Base-by-base conservation (phyloP, 2,113 vertebrate species). In the Holacanthus passer region DNA sequence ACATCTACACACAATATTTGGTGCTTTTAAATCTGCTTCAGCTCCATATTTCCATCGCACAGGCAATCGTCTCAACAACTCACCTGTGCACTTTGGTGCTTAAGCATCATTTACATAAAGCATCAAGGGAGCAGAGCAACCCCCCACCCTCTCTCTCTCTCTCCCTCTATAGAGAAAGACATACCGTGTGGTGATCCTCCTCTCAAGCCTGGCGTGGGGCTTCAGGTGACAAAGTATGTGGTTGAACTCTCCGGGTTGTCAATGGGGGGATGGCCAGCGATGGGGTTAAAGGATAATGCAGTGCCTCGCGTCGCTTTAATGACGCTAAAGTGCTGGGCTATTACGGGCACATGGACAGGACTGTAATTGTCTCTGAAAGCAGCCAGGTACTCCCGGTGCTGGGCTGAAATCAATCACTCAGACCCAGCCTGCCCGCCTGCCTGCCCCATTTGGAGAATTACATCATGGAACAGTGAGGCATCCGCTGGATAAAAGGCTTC, bases 321-420 rank as follows among this genome's bases (percentile, higher is more conserved):
- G 94, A 95, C 89, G 93, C 93, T 95, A 95, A 94, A 94, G 91
- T 93, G 94, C 93, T 95, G 93, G 91, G 90, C 84, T 93, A 94
- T 95, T 95, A 94, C 91, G 90, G 92, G 85, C 93, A 95, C 92
- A 96, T 85, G 87, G 92, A 95, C 93, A 94, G 92, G 90, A 90
- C 94, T 94, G 79, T 96, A 97, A 96, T 95, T 96, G 95, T 95
- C 94, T 96, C 94, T 96, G 95, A 96, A 96, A 97, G 96, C 95
- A 96, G 91, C 95, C 96, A 96, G 95, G 94, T 96, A 94, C 91
- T 95, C 92, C 92, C 92, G 91, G 91, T 92, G 93, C 95, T 92
- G 94, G 94, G 93, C 94, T 95, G 94, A 95, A 96, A 96, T 96
- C 95, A 96, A 95, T 96, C 96, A 96, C 93, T 96, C 96, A 96